Evolutionary conservation across 35 echinoderm and acorn worm species (phyloP).

Genomic region (Stichopus chloronotus): DNA sequence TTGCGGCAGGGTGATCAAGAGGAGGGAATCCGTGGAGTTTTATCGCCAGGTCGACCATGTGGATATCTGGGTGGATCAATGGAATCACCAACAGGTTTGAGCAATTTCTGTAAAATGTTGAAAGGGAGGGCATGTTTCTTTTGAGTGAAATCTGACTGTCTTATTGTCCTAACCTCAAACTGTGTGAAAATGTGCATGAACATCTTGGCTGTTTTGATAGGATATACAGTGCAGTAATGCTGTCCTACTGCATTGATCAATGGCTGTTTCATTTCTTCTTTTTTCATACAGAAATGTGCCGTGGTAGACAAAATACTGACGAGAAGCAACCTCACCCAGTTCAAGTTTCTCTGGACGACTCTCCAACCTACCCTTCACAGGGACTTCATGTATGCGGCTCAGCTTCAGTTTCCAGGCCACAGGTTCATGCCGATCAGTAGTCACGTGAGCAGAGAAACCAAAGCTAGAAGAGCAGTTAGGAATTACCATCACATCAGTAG

Average conservation of each 20-base stretch:
- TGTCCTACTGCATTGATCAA: not conserved
- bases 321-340: conserved; percentile 87
- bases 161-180: too few relatives aligned
- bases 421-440: conserved; percentile 87
- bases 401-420: conserved; percentile 71
- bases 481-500: conserved; percentile 87
- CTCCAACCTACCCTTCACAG: conserved; percentile 87
- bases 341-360: conserved; percentile 92
- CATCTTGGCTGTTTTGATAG: too few relatives aligned
- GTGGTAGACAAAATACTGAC: conserved; percentile 79
- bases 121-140: not conserved
- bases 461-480: conserved; percentile 75
- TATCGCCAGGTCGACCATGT: conserved; percentile 95
- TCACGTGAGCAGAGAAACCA: conserved; percentile 70
- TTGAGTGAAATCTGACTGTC: not conserved
- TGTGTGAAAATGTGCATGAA: too few relatives aligned
- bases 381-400: conserved; percentile 97
- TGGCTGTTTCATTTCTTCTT: not conserved
- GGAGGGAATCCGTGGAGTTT: conserved; percentile 80
- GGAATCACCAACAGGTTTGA: conserved; percentile 86
- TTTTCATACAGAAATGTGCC: conserved; percentile 64
- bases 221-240: too few relatives aligned
- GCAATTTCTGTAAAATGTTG: not conserved
- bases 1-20: conserved; percentile 64
- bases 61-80: conserved; percentile 85